Evolutionary conservation across 1,140 invertebrate genomes (phyloP).

Genomic region (Drosophila suzukii): DNA sequence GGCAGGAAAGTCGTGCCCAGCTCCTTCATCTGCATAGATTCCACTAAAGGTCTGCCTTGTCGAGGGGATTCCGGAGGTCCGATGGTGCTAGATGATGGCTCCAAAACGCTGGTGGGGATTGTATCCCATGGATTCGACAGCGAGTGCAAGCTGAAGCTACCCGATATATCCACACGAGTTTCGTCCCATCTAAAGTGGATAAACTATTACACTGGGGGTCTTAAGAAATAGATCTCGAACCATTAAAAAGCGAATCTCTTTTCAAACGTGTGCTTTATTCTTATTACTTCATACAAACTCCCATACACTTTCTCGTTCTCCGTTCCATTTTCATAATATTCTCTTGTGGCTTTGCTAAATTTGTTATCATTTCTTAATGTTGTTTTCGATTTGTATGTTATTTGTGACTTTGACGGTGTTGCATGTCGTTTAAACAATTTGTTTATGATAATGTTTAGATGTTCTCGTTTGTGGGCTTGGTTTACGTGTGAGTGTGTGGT

Average conservation of each 20-base stretch:
- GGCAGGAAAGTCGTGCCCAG: slow-evolving; percentile 17
- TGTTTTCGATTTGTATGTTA: slow-evolving; percentile 46
- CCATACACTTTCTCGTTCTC: slow-evolving; percentile 52
- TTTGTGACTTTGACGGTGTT: slow-evolving; percentile 67
- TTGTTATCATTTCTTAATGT: slow-evolving; percentile 58
- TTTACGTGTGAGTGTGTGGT: slow-evolving; percentile 54
- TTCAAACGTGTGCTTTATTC: slow-evolving; percentile 82
- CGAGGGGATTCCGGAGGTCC: slow-evolving; percentile 63
- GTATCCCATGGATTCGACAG: slow-evolving; percentile 60
- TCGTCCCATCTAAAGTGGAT: slow-evolving; percentile 47
- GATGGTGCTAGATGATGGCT: slow-evolving; percentile 40
- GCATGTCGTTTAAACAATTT: slow-evolving; percentile 68
- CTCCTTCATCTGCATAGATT: slow-evolving; percentile 53
- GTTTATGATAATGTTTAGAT: slow-evolving; percentile 76
- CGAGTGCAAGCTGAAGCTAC: slow-evolving; percentile 32
- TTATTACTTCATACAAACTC: slow-evolving; percentile 79
- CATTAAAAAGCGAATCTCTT: slow-evolving; percentile 45
- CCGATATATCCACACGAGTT: slow-evolving; percentile 54
- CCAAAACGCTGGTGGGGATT: slow-evolving; percentile 47
- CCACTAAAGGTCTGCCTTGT: slow-evolving; percentile 47
- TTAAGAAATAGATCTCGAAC: slow-evolving; percentile 1
- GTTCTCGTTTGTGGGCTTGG: slow-evolving; percentile 66
- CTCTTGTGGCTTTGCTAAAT: slow-evolving; percentile 75
- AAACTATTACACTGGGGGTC: slow-evolving; percentile 13
- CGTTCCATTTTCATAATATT: slow-evolving; percentile 43